Conservation (phyloP, 2,113 vertebrate genomes). For the Empidonax traillii region DNA sequence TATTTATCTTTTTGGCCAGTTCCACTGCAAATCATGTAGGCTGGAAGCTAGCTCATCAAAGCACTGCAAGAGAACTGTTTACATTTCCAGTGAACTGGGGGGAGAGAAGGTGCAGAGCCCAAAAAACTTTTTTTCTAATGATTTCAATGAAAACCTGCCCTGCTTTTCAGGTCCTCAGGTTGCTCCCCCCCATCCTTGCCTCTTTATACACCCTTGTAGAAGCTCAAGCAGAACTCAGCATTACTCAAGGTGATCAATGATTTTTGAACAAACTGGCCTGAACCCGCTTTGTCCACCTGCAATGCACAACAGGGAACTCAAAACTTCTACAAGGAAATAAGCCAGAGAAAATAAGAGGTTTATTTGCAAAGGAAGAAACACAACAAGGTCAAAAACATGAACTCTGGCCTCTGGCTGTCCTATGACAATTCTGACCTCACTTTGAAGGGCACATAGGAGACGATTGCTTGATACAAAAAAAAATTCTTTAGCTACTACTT, state of each 20-base stretch:
- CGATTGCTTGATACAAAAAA: not conserved
- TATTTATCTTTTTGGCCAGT: not conserved
- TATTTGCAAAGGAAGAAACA: not conserved
- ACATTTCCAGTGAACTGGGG: not conserved
- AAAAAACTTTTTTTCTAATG: not conserved
- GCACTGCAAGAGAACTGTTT: not conserved
- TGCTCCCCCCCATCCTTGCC: not conserved
- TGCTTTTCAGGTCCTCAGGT: not conserved
- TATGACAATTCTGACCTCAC: not conserved
- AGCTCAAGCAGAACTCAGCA: not conserved
- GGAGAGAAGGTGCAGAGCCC: not conserved
- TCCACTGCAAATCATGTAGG: not conserved
- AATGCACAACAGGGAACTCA: not conserved
- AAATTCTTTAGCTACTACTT: not conserved
- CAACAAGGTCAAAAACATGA: not conserved
- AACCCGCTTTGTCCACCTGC: not conserved
- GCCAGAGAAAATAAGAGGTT: not conserved
- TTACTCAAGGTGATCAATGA: not conserved
- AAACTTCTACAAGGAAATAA: not conserved
- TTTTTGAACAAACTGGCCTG: not conserved
- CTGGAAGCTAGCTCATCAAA: not conserved
- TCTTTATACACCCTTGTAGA: not conserved
- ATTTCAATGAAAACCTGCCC: not conserved
- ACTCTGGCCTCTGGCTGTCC: not conserved
- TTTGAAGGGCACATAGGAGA: not conserved